phyloP scores from a whole-genome alignment of 2,888 invertebrate species.

The Tenthredo livida region DNA sequence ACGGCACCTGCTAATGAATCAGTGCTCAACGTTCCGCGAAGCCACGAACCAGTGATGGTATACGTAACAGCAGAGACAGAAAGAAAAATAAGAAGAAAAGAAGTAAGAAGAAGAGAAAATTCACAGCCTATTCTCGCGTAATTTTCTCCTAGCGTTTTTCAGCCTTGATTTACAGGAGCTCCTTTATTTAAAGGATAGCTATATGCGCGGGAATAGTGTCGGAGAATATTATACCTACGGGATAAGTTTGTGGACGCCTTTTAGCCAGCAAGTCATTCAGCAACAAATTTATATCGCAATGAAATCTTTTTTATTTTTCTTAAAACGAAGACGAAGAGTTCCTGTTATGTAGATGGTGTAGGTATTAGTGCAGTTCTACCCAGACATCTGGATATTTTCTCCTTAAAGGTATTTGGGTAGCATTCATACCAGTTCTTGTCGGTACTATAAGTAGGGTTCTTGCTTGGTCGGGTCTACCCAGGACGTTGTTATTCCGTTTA shows the following conservation, averaged over 20 bases:
- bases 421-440: background rate
- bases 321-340: background rate
- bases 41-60: slow-evolving; percentile 8
- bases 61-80: background rate
- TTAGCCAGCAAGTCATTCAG: background rate
- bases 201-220: background rate
- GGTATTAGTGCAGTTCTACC: background rate
- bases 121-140: slow-evolving; percentile 13
- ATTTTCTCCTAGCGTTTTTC: slow-evolving; percentile 13
- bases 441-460: background rate
- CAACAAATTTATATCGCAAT: background rate
- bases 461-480: background rate
- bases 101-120: slow-evolving; percentile 15
- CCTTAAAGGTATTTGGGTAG: background rate
- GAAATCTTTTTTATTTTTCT: background rate
- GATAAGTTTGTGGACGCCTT: background rate
- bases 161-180: background rate
- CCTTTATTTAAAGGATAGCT: slow-evolving; percentile 7
- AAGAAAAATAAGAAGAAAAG: background rate
- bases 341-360: background rate
- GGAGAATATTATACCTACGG: background rate
- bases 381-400: background rate
- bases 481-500: background rate
- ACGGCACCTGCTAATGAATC: slow-evolving; percentile 54
- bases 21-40: slow-evolving; percentile 46